Evolutionary conservation across 2,888 invertebrate genomes (phyloP).

Genomic region (Nineta flava): DNA sequence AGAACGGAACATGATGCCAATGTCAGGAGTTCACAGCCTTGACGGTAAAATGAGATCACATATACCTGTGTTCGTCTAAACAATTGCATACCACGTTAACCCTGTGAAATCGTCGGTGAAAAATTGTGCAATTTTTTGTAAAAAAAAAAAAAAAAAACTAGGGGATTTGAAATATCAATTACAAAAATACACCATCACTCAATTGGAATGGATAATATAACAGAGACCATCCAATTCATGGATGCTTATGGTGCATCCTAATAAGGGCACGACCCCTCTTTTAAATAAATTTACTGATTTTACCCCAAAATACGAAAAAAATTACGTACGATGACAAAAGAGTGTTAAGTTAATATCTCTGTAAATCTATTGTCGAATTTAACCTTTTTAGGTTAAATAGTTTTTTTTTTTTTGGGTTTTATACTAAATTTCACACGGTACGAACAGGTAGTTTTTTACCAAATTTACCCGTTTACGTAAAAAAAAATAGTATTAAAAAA

Average conservation of each 20-base stretch:
- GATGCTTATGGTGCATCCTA: not conserved
- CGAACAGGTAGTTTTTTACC: constrained; percentile 3
- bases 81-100: constrained; percentile 1
- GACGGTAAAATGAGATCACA: too few species aligned
- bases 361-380: constrained; percentile 1
- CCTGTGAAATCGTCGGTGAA: constrained; percentile 7
- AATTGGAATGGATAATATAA: not conserved
- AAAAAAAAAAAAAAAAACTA: constrained; percentile 1
- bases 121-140: constrained; percentile 8
- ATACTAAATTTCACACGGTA: constrained; percentile 6
- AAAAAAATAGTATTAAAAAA: not conserved
- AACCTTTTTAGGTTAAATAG: constrained; percentile 3
- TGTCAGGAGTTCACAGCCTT: constrained; percentile 4
- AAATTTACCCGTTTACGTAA: constrained; percentile 1
- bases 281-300: constrained; percentile 1
- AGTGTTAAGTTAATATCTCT: constrained; percentile 6
- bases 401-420: not conserved
- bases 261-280: not conserved
- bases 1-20: not conserved
- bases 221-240: not conserved
- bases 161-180: not conserved
- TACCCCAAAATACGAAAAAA: constrained; percentile 3
- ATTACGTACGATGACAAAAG: not conserved
- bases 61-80: too few species aligned
- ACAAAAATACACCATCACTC: not conserved